Conservation (phyloP, 2,888 invertebrate genomes). For the Apamea anceps region DNA sequence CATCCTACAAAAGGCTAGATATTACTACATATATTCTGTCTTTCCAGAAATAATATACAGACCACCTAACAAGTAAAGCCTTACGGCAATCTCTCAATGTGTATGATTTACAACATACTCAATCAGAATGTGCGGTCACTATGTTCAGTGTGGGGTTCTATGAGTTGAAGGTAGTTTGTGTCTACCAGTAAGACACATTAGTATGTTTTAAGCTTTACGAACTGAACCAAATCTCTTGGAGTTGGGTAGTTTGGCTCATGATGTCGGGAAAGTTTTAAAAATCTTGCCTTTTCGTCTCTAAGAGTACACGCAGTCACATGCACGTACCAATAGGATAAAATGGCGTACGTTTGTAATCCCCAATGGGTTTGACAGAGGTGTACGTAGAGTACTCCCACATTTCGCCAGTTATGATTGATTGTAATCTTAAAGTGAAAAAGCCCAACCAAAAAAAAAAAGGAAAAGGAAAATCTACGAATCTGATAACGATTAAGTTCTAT, state of each 20-base stretch:
- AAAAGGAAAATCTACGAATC: background rate
- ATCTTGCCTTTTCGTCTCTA: background rate
- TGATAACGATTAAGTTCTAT: background rate
- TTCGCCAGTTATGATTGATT: background rate
- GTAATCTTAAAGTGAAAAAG: background rate
- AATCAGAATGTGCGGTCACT: background rate
- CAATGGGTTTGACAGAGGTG: too few relatives aligned
- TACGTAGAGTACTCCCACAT: background rate
- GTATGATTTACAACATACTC: background rate
- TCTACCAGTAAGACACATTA: background rate
- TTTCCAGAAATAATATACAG: background rate
- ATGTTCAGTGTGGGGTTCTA: background rate
- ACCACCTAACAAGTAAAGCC: background rate
- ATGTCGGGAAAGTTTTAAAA: background rate
- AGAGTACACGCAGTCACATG: background rate
- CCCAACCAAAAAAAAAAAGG: background rate
- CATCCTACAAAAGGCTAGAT: background rate
- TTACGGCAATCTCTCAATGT: background rate
- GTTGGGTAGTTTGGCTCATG: background rate
- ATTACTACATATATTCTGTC: background rate
- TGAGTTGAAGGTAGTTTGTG: constrained; percentile 5
- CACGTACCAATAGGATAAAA: background rate
- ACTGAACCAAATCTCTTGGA: background rate
- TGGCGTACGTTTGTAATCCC: too few relatives aligned
- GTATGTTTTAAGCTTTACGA: background rate